Evolutionary conservation across 2,113 vertebrate genomes (phyloP).

Genomic region (Prionailurus bengalensis): DNA sequence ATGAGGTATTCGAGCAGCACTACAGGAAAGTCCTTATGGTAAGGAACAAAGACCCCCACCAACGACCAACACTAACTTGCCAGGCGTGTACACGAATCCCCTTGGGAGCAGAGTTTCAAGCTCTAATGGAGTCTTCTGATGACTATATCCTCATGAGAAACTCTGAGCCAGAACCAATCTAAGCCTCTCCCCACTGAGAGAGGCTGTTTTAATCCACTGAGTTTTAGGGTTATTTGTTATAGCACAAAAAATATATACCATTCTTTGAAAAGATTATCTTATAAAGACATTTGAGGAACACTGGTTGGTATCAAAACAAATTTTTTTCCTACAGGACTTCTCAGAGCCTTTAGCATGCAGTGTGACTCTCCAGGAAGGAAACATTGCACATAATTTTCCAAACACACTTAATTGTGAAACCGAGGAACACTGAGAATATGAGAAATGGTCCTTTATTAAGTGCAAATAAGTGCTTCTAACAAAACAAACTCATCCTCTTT

Average conservation of each 20-base stretch:
- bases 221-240: background rate
- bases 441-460: background rate
- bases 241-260: background rate
- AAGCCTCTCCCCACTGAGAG: background rate
- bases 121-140: background rate
- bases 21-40: background rate
- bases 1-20: background rate
- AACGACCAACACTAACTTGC: background rate
- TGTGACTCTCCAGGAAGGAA: background rate
- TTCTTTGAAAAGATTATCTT: slow-evolving; percentile 40
- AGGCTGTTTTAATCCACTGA: background rate
- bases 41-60: background rate
- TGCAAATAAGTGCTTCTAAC: background rate
- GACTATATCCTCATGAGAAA: background rate
- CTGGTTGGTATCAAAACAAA: background rate
- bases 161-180: background rate
- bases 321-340: background rate
- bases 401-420: background rate
- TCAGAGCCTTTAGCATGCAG: background rate
- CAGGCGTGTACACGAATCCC: background rate
- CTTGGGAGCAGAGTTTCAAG: background rate
- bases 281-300: background rate
- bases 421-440: background rate
- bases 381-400: background rate
- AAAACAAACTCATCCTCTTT: background rate